Evolutionary conservation across 2,888 invertebrate species (phyloP).

Genomic region (Cordilura impudica): DNA sequence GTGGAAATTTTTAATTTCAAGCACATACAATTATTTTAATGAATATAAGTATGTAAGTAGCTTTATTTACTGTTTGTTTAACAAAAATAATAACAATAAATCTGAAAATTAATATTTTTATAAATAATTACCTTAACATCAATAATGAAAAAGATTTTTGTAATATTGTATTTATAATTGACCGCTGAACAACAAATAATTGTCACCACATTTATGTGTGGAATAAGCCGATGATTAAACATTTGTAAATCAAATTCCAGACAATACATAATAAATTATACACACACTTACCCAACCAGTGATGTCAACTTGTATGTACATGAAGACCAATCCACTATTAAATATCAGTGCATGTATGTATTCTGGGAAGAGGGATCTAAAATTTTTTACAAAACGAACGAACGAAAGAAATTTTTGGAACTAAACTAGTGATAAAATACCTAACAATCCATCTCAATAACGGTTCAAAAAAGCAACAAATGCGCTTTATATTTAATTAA

Average conservation of each 20-base stretch:
- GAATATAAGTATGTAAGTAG: not conserved
- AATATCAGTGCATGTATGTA: no score
- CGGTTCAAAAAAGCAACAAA: no score
- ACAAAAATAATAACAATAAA: slow-evolving; percentile 33
- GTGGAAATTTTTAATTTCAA: no score
- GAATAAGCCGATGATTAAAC: slow-evolving; percentile 46
- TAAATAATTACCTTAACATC: slow-evolving; percentile 43
- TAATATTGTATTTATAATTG: slow-evolving; percentile 49
- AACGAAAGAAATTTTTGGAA: no score
- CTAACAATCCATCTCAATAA: no score
- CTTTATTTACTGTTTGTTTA: not conserved
- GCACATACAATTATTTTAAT: no score
- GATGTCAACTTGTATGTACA: no score
- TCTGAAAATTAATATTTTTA: slow-evolving; percentile 37
- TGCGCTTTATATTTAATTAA: no score
- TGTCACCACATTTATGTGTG: slow-evolving; percentile 45
- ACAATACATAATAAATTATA: not conserved
- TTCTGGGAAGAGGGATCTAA: no score
- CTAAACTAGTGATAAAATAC: no score
- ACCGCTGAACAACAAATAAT: slow-evolving; percentile 56
- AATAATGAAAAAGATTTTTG: slow-evolving; percentile 44
- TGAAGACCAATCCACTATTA: no score
- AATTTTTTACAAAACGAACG: no score
- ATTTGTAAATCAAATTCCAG: slow-evolving; percentile 28
- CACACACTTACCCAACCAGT: slow-evolving; percentile 3